Evolutionary conservation across 2,888 invertebrate genomes (phyloP).

Genomic region (Morpho achilles): DNA sequence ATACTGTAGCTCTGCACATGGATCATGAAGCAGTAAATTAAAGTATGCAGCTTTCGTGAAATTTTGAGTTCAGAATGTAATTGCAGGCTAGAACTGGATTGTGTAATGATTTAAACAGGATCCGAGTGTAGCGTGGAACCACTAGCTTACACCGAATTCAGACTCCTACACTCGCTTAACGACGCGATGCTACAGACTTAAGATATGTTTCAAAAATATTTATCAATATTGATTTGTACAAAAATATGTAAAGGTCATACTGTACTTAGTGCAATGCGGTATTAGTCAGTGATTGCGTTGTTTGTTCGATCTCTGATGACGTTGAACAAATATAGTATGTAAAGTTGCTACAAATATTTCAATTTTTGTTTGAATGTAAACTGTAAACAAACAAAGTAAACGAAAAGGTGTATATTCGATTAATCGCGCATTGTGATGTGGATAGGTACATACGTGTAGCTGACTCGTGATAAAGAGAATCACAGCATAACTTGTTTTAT

Average conservation of each 20-base stretch:
- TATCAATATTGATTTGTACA: constrained; percentile 34
- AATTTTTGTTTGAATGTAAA: constrained; percentile 60
- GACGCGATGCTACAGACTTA: constrained; percentile 5
- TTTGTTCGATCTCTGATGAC: constrained; percentile 65
- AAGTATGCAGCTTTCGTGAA: no score
- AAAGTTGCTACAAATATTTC: constrained; percentile 70
- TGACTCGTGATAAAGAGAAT: constrained; percentile 74
- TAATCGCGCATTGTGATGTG: constrained; percentile 72
- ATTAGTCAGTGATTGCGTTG: constrained; percentile 50
- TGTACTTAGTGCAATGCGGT: constrained; percentile 41
- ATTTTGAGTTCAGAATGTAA: no score
- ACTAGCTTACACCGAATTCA: constrained; percentile 12
- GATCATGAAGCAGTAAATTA: no score
- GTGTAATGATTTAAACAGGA: no score
- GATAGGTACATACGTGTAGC: constrained; percentile 65
- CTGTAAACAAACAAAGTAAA: constrained; percentile 44
- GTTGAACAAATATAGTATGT: constrained; percentile 76
- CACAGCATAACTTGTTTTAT: constrained; percentile 77
- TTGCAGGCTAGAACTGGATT: no score
- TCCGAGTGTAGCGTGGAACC: neutral
- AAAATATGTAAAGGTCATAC: constrained; percentile 28
- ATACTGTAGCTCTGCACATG: no score
- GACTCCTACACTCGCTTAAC: constrained; percentile 5
- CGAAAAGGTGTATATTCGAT: constrained; percentile 55
- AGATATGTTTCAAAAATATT: constrained; percentile 3